Evolutionary conservation across 2,888 invertebrate species (phyloP).

Genomic region (Chaetogeoica ovagalla): DNA sequence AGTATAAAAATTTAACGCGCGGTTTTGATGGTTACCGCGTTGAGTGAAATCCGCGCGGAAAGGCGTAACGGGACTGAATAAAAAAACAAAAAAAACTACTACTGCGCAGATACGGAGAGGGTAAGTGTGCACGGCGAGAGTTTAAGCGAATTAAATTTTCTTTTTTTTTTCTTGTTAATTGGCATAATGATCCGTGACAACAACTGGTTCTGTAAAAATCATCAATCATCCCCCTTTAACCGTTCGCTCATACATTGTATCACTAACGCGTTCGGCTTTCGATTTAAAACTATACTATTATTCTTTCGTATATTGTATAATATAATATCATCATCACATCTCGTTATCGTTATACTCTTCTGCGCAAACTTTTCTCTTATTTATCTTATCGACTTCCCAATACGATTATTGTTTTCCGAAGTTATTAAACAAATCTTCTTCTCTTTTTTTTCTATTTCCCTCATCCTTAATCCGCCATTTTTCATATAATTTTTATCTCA

Average conservation of each 20-base stretch:
- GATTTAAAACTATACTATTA: neutral
- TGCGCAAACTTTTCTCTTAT: neutral
- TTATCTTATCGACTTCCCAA: neutral
- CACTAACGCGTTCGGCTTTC: neutral
- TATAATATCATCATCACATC: neutral
- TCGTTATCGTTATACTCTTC: neutral
- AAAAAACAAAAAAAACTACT: too few species aligned
- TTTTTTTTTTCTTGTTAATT: conserved; percentile 16
- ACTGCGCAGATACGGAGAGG: too few species aligned
- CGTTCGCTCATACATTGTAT: neutral
- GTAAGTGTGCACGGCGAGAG: neutral
- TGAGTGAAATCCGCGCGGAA: too few species aligned
- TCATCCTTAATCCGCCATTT: too few species aligned
- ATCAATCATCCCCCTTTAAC: conserved; percentile 19
- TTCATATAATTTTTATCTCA: too few species aligned
- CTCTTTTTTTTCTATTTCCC: conserved; percentile 22
- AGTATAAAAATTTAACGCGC: too few species aligned
- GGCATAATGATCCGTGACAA: conserved; percentile 19
- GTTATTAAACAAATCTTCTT: conserved; percentile 28
- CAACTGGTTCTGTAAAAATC: conserved; percentile 4
- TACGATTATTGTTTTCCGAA: conserved; percentile 2
- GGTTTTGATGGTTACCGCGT: too few species aligned
- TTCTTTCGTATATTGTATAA: neutral
- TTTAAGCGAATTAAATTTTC: conserved; percentile 24
- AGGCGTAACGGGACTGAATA: too few species aligned